phyloP scores from a whole-genome alignment of 2,113 vertebrate genomes.

The Podarcis raffonei region DNA sequence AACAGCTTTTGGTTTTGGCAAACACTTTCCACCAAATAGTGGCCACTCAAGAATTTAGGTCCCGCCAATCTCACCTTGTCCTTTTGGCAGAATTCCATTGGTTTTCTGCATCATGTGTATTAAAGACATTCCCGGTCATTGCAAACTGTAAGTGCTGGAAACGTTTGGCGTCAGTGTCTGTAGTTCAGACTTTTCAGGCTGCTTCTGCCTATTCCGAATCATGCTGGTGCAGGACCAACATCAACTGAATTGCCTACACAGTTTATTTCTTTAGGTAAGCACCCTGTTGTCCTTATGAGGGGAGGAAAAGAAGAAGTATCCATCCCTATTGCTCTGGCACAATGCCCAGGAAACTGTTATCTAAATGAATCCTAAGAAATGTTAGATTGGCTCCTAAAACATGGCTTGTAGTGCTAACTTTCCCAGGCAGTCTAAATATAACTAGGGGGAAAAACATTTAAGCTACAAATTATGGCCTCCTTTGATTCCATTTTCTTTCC shows the following conservation, averaged over 20 bases:
- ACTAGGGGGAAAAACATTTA: background rate
- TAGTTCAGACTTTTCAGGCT: background rate
- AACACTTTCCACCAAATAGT: background rate
- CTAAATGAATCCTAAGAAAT: background rate
- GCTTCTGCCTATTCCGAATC: background rate
- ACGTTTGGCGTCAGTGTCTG: background rate
- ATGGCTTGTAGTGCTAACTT: background rate
- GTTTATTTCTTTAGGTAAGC: too few relatives aligned
- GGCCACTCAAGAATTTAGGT: background rate
- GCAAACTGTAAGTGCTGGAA: background rate
- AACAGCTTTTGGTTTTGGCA: background rate
- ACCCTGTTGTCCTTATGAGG: too few relatives aligned
- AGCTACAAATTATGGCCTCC: background rate
- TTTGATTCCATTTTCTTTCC: conserved; percentile 47
- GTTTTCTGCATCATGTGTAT: background rate
- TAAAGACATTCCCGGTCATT: background rate
- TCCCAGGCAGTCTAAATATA: background rate
- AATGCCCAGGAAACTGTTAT: background rate
- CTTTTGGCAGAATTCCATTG: background rate
- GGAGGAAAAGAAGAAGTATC: background rate
- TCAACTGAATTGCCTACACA: background rate
- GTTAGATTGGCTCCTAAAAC: background rate
- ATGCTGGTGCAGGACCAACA: background rate
- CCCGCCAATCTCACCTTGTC: background rate
- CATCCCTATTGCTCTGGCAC: background rate